phyloP scores from a whole-genome alignment of 2,113 vertebrate genomes.

The Aegotheles bennettii region DNA sequence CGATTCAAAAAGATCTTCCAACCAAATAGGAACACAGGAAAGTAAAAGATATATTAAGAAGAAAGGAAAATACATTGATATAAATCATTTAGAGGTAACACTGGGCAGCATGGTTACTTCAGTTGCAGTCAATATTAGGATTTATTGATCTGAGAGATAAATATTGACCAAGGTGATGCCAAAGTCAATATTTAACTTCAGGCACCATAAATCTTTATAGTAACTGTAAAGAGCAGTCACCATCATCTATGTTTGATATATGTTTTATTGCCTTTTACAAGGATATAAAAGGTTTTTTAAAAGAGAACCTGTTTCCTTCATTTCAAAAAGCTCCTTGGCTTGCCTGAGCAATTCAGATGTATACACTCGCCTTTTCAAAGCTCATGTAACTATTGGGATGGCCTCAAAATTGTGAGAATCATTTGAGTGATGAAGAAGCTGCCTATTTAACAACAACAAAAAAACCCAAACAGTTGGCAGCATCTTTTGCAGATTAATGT shows the following conservation, averaged over 20 bases:
- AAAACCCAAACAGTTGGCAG: not conserved
- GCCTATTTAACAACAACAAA: not conserved
- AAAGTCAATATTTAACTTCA: conserved; percentile 63
- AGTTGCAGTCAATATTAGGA: conserved; percentile 35
- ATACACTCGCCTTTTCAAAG: not conserved
- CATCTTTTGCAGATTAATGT: not conserved
- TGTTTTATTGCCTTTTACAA: conserved; percentile 40
- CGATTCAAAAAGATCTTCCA: not conserved
- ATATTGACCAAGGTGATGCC: conserved; percentile 53
- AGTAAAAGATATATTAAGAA: conserved; percentile 1
- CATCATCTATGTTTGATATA: conserved; percentile 32
- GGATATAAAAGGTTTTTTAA: conserved; percentile 30
- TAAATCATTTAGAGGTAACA: conserved; percentile 36
- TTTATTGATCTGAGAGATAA: conserved; percentile 52
- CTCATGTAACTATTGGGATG: not conserved
- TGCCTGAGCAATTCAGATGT: not conserved
- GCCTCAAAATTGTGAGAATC: not conserved
- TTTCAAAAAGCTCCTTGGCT: not conserved
- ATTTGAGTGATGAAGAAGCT: not conserved
- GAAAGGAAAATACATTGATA: not conserved
- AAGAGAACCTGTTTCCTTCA: not conserved
- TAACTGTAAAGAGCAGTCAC: conserved; percentile 37
- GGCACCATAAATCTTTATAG: conserved; percentile 54
- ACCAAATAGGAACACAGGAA: not conserved
- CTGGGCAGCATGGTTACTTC: not conserved